Percentiles rank a stretch among this genome's conserved stretches.
phyloP scores from a whole-genome alignment of 2,888 invertebrate genomes.

The Trichacis sp. region DNA sequence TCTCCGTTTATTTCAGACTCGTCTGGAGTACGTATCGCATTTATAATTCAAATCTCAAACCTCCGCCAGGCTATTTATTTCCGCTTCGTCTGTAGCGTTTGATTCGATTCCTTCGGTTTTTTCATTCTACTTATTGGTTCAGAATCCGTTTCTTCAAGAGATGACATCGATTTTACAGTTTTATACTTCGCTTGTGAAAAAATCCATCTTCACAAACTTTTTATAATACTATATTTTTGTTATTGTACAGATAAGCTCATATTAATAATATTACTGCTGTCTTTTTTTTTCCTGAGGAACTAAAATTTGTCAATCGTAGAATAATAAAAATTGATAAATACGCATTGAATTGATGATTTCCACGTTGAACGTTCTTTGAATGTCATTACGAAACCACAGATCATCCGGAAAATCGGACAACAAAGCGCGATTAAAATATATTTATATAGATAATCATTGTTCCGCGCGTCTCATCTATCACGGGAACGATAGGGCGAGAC shows the following conservation, averaged over 20 bases:
- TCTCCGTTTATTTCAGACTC: conserved; percentile 37
- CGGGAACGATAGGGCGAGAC: conserved; percentile 31
- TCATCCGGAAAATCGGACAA: conserved; percentile 9
- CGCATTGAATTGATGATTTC: neutral
- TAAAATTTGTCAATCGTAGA: too few species aligned
- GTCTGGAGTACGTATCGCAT: conserved; percentile 46
- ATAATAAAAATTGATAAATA: neutral
- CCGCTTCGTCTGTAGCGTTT: conserved; percentile 12
- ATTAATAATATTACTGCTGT: too few species aligned
- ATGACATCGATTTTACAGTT: too few species aligned
- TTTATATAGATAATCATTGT: conserved; percentile 28
- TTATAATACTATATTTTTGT: too few species aligned
- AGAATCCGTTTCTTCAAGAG: too few species aligned
- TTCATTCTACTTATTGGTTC: too few species aligned
- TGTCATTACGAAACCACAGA: neutral
- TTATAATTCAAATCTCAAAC: conserved; percentile 49
- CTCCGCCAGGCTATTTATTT: conserved; percentile 41
- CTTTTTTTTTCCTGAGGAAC: too few species aligned
- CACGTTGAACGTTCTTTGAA: neutral
- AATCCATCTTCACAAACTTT: too few species aligned
- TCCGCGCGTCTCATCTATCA: conserved; percentile 30
- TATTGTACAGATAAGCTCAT: too few species aligned
- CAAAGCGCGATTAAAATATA: conserved; percentile 22
- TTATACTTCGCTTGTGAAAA: too few species aligned
- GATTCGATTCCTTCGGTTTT: too few species aligned